Conservation (phyloP, 2,797 vertebrate species). For the Myiotriccus ornatus region DNA sequence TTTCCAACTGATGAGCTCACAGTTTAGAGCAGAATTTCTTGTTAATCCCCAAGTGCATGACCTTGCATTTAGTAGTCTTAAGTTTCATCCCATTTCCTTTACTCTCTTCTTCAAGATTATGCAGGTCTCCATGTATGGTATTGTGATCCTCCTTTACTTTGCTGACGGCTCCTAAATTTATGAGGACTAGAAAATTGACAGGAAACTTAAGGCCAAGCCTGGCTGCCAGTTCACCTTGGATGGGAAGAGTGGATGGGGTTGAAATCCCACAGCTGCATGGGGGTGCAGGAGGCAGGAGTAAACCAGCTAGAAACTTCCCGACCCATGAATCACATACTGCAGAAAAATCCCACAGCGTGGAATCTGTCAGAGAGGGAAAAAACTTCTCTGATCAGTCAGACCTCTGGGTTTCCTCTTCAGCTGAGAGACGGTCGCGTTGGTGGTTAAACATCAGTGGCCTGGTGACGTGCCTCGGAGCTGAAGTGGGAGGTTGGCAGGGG, state of each 20-base stretch:
- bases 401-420: not conserved
- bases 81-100: conserved; percentile 69
- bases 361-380: not conserved
- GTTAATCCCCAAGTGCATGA: conserved; percentile 70
- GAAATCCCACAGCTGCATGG: fast-evolving
- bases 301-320: fast-evolving
- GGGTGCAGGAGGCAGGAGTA: not conserved
- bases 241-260: not conserved
- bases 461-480: fast-evolving
- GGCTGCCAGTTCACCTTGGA: not conserved
- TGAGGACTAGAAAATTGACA: conserved; percentile 46
- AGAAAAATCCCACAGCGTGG: not conserved
- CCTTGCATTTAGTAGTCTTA: conserved; percentile 72
- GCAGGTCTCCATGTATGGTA: conserved; percentile 63
- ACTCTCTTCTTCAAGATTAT: conserved; percentile 64
- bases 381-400: not conserved
- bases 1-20: conserved; percentile 64
- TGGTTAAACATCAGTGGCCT: not conserved
- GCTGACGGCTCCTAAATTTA: conserved; percentile 64
- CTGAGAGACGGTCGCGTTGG: fast-evolving
- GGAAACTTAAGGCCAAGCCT: conserved; percentile 25
- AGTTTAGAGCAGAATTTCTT: conserved; percentile 66
- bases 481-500: not conserved
- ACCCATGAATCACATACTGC: not conserved
- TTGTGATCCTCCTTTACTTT: conserved; percentile 67